Percentiles rank a stretch among this genome's conserved stretches.
Evolutionary conservation across 2,113 vertebrate genomes (phyloP).

Genomic region (Crotalus tigris): DNA sequence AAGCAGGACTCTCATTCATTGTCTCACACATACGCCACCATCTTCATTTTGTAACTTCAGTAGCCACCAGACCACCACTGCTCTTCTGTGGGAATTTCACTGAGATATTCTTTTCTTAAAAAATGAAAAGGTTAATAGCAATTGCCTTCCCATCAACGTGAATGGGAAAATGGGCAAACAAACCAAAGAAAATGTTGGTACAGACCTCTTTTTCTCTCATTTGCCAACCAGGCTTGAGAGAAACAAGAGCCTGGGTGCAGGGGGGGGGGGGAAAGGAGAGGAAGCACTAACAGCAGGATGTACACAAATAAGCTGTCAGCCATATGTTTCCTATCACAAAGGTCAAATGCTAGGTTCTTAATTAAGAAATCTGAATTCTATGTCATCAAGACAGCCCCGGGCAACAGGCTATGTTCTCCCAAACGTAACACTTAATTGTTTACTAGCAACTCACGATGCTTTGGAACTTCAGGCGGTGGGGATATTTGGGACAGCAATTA

Average conservation of each 20-base stretch:
- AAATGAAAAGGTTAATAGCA: not conserved
- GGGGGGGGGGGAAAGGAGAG: not conserved
- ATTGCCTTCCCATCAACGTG: not conserved
- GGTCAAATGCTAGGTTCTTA: slow-evolving; percentile 44
- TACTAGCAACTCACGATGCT: slow-evolving; percentile 19
- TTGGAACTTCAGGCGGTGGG: not conserved
- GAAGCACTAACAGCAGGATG: slow-evolving; percentile 42
- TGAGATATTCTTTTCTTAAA: not conserved
- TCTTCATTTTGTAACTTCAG: not conserved
- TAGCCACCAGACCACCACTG: not conserved
- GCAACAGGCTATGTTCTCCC: slow-evolving; percentile 18
- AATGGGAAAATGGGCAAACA: not conserved
- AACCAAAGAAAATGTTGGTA: not conserved
- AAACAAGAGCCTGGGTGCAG: not conserved
- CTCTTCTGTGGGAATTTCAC: not conserved
- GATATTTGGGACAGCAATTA: not conserved
- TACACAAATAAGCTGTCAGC: slow-evolving; percentile 7
- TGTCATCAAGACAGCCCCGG: not conserved
- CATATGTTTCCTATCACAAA: slow-evolving; percentile 16
- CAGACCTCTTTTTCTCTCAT: not conserved
- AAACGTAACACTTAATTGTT: slow-evolving; percentile 2
- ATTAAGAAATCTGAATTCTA: slow-evolving; percentile 26
- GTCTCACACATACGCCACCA: not conserved
- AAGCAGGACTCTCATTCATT: not conserved
- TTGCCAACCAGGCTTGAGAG: not conserved